These are phyloP conservation scores for Biston stratarius DNA, from an alignment of 2,888 invertebrate genomes.

Conservation along the genomic window DNA sequence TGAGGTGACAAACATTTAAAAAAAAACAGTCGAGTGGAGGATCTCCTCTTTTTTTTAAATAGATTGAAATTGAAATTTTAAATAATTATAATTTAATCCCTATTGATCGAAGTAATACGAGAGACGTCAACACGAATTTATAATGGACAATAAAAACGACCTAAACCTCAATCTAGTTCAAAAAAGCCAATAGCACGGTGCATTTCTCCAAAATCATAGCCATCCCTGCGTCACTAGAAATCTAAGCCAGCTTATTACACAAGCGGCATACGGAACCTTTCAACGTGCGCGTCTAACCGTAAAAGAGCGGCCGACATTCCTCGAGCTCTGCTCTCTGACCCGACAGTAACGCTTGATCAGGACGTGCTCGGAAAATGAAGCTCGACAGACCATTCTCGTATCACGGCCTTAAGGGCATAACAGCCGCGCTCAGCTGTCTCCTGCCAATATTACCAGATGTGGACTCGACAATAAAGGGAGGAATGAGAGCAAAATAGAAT, in stretches of 20 bases:
- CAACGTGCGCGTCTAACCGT: conserved; percentile 52
- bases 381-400: conserved; percentile 2
- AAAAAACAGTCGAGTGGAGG: no score
- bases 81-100: no score
- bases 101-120: no score
- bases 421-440: no score
- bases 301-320: conserved; percentile 48
- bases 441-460: no score
- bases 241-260: conserved; percentile 22
- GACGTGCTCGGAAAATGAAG: conserved; percentile 53
- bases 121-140: no score
- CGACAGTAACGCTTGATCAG: conserved; percentile 62
- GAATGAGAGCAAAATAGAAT: no score
- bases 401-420: background rate
- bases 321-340: conserved; percentile 52
- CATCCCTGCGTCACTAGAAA: background rate
- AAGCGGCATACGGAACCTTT: conserved; percentile 35
- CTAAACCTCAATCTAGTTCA: background rate
- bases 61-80: no score
- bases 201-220: conserved; percentile 11
- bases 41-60: no score
- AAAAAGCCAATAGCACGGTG: background rate
- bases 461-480: no score
- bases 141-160: background rate
- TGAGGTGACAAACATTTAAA: no score